Evolutionary conservation across 2,113 vertebrate genomes (phyloP).

Genomic region (Rhea americana): DNA sequence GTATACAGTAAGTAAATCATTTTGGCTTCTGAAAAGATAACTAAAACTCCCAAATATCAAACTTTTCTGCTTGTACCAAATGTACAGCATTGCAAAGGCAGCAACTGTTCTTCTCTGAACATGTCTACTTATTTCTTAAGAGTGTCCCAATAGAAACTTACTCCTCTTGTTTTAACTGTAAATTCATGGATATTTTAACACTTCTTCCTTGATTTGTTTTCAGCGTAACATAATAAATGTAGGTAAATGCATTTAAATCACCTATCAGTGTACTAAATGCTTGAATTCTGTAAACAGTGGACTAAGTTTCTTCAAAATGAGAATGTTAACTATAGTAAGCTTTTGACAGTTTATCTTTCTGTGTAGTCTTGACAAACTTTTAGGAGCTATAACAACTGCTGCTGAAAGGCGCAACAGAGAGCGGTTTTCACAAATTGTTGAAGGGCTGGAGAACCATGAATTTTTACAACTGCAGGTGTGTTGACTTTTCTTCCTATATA

Average conservation of each 20-base stretch:
- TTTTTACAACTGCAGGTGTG: slow-evolving; percentile 92
- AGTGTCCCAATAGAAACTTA: neutral
- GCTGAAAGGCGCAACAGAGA: slow-evolving; percentile 93
- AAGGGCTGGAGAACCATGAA: slow-evolving; percentile 95
- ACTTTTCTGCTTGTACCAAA: neutral
- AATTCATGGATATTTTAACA: neutral
- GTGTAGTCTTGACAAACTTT: slow-evolving; percentile 90
- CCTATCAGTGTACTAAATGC: neutral
- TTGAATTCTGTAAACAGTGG: neutral
- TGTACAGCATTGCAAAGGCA: neutral
- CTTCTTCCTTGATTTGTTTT: neutral
- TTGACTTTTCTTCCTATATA: neutral
- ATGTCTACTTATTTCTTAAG: neutral
- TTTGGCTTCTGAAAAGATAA: neutral
- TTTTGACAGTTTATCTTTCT: slow-evolving; percentile 59
- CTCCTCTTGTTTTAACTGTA: rapidly evolving
- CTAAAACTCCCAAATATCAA: neutral
- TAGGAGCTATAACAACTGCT: slow-evolving; percentile 93
- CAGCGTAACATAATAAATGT: rapidly evolving
- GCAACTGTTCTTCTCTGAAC: rapidly evolving
- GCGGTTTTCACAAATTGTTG: slow-evolving; percentile 92
- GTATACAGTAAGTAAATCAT: neutral
- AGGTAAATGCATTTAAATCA: neutral
- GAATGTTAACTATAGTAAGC: neutral
- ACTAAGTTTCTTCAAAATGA: neutral